Evolutionary conservation across 2,113 vertebrate species (phyloP).

Genomic region (Psilopsiagon aurifrons): DNA sequence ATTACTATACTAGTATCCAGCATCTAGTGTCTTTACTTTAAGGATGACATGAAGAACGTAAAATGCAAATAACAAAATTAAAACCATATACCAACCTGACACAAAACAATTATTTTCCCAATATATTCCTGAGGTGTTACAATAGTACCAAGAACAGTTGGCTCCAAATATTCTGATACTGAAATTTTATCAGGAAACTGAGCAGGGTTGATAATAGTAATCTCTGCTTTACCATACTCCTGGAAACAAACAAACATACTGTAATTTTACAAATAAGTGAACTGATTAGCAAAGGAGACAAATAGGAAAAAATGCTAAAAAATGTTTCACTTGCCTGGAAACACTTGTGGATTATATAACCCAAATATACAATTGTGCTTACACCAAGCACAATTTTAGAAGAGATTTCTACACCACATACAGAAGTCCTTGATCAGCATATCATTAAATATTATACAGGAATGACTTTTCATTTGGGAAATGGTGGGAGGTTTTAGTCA

Average conservation of each 20-base stretch:
- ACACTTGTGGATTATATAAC: neutral
- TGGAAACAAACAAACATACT: conserved; percentile 54
- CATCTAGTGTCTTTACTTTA: neutral
- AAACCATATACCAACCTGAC: conserved; percentile 81
- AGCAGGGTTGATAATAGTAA: conserved; percentile 91
- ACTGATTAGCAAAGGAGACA: neutral
- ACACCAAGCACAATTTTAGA: neutral
- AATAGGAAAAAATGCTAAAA: neutral
- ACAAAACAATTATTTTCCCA: conserved; percentile 89
- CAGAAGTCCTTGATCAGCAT: neutral
- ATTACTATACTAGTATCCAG: neutral
- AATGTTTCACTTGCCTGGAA: neutral
- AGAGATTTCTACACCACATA: neutral
- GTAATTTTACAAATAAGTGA: neutral
- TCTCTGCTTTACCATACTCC: conserved; percentile 85
- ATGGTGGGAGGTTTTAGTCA: rapidly evolving
- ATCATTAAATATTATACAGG: neutral
- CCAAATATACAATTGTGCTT: too few species aligned
- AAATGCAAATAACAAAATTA: neutral
- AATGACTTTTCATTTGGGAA: neutral
- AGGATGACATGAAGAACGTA: neutral
- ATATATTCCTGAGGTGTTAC: conserved; percentile 87
- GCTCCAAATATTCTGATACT: conserved; percentile 90
- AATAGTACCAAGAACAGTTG: conserved; percentile 91
- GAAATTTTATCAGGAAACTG: conserved; percentile 88